A percentile compares a stretch with the other conserved stretches of the same genome.
Conservation (phyloP, 2,888 invertebrate species). For the Proisotoma minuta region DNA sequence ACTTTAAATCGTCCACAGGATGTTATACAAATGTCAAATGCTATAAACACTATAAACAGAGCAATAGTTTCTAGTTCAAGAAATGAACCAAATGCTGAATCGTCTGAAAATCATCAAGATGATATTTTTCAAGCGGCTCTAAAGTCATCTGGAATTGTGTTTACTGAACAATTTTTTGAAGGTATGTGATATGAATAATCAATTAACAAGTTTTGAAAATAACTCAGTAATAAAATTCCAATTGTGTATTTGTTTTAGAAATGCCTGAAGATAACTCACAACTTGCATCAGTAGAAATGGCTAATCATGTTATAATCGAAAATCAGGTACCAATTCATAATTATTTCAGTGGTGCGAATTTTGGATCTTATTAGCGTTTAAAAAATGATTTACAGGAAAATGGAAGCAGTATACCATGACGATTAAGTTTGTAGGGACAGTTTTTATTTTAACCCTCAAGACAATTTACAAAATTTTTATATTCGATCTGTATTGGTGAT, state of each 20-base stretch:
- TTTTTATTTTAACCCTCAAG: too few species aligned
- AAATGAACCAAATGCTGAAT: too few species aligned
- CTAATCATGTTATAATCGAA: not conserved
- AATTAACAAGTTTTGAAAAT: not conserved
- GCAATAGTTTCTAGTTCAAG: not conserved
- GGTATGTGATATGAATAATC: not conserved
- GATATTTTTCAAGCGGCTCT: slow-evolving; percentile 35
- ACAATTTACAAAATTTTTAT: too few species aligned
- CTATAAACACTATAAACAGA: not conserved
- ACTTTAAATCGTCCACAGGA: not conserved
- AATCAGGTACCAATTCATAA: not conserved
- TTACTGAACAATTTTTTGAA: slow-evolving; percentile 17
- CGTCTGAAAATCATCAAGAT: not conserved
- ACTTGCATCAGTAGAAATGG: not conserved
- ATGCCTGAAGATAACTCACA: not conserved
- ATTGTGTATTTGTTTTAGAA: not conserved
- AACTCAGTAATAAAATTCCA: too few species aligned
- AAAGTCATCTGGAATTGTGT: slow-evolving; percentile 30
- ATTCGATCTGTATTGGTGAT: too few species aligned
- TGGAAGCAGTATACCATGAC: too few species aligned
- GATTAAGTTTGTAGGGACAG: too few species aligned
- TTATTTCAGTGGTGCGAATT: not conserved
- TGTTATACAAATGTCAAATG: slow-evolving; percentile 2
- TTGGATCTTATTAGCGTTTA: not conserved
- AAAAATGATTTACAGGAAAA: not conserved